phyloP scores from a whole-genome alignment of 2,797 vertebrate species.

The Lerista edwardsae region DNA sequence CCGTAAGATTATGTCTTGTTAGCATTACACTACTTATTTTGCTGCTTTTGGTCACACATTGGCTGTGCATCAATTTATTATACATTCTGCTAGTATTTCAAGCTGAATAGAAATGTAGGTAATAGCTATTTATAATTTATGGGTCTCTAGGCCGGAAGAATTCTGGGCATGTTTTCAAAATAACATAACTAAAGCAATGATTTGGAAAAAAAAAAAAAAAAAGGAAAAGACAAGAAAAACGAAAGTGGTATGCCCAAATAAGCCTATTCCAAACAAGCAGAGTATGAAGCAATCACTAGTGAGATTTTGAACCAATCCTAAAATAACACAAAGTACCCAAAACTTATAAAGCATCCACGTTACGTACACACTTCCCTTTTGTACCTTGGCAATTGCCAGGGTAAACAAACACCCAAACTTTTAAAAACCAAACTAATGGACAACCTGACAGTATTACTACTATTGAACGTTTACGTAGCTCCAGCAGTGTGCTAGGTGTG shows the following conservation, averaged over 20 bases:
- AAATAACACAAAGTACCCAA: constrained; percentile 28
- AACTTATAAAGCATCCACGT: constrained; percentile 30
- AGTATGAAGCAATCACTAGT: constrained; percentile 41
- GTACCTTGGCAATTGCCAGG: constrained; percentile 16
- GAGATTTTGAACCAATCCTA: constrained; percentile 25
- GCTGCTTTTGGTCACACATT: constrained; percentile 43
- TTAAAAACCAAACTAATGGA: not conserved
- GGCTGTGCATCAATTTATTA: constrained; percentile 49
- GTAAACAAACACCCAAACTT: not conserved
- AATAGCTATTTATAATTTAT: constrained; percentile 41
- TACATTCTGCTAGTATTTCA: constrained; percentile 55
- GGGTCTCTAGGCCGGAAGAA: constrained; percentile 16
- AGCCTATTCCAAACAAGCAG: constrained; percentile 33
- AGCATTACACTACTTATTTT: constrained; percentile 45
- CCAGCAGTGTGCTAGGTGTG: not conserved
- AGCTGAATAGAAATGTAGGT: constrained; percentile 36
- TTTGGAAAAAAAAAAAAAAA: constrained; percentile 36
- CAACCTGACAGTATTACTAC: not conserved
- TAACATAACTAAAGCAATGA: constrained; percentile 17
- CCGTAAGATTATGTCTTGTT: constrained; percentile 42
- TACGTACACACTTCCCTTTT: constrained; percentile 13
- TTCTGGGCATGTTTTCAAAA: constrained; percentile 46
- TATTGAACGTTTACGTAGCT: not conserved
- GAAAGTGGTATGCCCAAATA: constrained; percentile 32
- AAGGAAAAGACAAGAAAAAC: not conserved